phyloP scores from a whole-genome alignment of 2,113 vertebrate genomes.

The Ahaetulla prasina region DNA sequence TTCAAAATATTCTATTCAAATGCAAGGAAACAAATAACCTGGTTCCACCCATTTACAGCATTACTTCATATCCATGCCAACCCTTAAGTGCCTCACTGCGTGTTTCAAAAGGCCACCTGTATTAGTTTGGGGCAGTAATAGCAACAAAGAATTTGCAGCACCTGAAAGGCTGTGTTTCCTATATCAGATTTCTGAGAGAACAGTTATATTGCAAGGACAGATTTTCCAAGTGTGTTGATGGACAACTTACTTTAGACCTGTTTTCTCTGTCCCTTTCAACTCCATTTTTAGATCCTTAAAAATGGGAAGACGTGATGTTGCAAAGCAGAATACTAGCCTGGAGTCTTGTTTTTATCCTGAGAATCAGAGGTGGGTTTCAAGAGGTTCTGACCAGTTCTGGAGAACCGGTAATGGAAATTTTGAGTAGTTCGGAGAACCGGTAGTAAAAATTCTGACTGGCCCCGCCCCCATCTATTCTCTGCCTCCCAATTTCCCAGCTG shows the following conservation, averaged over 20 bases:
- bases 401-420: too few relatives aligned
- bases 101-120: not conserved
- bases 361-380: too few relatives aligned
- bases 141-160: not conserved
- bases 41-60: not conserved
- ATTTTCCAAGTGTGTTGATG: not conserved
- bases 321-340: not conserved
- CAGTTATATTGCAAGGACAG: not conserved
- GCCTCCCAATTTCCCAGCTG: too few relatives aligned
- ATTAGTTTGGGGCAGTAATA: not conserved
- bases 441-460: too few relatives aligned
- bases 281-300: not conserved
- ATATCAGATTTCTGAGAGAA: not conserved
- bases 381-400: too few relatives aligned
- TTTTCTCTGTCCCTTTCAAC: not conserved
- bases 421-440: too few relatives aligned
- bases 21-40: not conserved
- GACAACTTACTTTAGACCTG: not conserved
- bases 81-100: not conserved
- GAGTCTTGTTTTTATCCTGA: not conserved
- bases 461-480: too few relatives aligned
- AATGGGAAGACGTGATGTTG: not conserved
- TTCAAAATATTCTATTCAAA: not conserved
- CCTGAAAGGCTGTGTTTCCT: not conserved
- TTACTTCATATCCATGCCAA: not conserved